Evolutionary conservation across 2,888 invertebrate species (phyloP), one percentile per base, ranked within the genome.

Genomic region (Dyspetes luteomarginatus): DNA sequence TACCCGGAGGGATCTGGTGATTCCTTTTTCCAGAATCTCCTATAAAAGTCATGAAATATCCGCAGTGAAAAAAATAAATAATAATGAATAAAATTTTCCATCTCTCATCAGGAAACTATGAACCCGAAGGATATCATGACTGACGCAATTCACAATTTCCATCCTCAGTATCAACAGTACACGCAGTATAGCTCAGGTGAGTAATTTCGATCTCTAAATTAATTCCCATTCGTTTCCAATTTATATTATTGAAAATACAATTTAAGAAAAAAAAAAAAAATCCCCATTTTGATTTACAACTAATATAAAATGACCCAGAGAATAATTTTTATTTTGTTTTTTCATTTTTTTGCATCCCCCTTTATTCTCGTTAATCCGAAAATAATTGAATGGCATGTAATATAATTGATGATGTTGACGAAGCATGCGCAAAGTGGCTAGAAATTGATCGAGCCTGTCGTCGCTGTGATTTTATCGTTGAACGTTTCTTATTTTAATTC

Each of bases 111-210:
- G 97, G 98, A 98, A 95, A 98, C 98, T 30, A 98, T 98, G 97
- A 98, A 98, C 93, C 98, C 98, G 78, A 97, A 97, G 94, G 99
- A 99, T 93, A 99, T 99, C 92, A 99, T 99, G 98, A 99, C 99
- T 90, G 99, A 99, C 93, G 98, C 98, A 91, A 98, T 99, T 93
- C 99, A 99, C 93, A 99, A 99, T 93, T 99, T 99, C 95, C 99
- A 99, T 94, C 99, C 99, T 71, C 98, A 99, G 92, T 99, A 99
- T 93, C 99, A 99, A 93, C 99, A 99, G 93, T 99, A 99, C 93
- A 98, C 98, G 43, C 98, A 98, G 93, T 98, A 98, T 92, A 98
- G 97, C 93, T 97, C 97, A 90, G 97, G 97, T 97, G 93, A 94
- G 95, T 94, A 85, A 43, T 82, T 67, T 82, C 84, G n/a, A 65